A percentile compares a stretch with the other conserved stretches of the same genome.
Evolutionary conservation across 2,797 vertebrate genomes (phyloP).

Genomic region (Scolopax rusticola): DNA sequence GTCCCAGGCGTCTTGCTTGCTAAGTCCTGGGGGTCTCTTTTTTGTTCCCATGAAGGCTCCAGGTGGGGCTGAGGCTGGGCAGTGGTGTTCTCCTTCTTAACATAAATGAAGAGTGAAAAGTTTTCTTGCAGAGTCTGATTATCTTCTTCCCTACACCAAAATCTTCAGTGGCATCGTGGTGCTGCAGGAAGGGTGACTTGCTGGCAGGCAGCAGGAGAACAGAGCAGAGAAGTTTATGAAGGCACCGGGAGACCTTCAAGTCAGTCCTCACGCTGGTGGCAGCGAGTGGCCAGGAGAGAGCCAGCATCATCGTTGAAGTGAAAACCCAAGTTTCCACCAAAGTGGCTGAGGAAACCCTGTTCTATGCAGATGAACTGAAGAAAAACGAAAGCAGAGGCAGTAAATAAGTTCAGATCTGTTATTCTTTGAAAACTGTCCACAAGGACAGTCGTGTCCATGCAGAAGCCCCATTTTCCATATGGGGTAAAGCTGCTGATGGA

Average conservation of each 20-base stretch:
- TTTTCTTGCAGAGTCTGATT: not conserved
- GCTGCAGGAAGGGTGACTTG: not conserved
- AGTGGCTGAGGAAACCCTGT: not conserved
- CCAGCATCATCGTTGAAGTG: fast-evolving
- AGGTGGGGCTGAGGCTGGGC: not conserved
- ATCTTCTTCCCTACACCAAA: not conserved
- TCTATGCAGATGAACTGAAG: not conserved
- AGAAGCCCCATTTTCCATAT: not conserved
- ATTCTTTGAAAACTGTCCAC: not conserved
- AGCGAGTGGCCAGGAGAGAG: not conserved
- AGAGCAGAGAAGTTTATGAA: not conserved
- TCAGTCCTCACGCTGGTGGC: not conserved
- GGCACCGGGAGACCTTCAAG: not conserved
- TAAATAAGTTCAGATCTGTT: not conserved
- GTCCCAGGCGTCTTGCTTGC: not conserved
- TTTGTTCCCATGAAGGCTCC: not conserved
- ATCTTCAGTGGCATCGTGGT: not conserved
- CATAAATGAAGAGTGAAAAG: not conserved
- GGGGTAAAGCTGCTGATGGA: not conserved
- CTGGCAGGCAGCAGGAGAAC: not conserved
- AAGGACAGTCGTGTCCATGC: not conserved
- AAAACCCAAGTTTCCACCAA: not conserved
- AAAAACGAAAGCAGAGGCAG: not conserved
- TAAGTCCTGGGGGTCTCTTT: not conserved
- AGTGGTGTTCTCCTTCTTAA: not conserved